These are phyloP conservation scores for Conus canariensis DNA, from an alignment of 2,888 invertebrate genomes.

Conservation along the genomic window DNA sequence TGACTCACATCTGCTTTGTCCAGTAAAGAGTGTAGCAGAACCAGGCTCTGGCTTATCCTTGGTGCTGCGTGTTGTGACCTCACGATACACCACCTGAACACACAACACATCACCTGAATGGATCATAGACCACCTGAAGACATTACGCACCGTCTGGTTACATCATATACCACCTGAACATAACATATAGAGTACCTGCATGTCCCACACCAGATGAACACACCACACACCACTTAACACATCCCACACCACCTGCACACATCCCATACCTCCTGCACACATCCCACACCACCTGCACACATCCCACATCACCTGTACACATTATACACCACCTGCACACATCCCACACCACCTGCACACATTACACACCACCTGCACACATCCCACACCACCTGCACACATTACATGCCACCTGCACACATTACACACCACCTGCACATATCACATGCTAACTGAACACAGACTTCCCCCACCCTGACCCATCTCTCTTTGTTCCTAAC, in stretches of 20 bases:
- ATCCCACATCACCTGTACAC: neutral
- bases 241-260: neutral
- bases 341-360: neutral
- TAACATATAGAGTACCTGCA: neutral
- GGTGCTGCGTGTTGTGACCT: conserved; percentile 47
- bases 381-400: neutral
- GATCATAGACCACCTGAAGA: neutral
- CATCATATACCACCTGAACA: neutral
- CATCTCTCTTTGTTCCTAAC: no score
- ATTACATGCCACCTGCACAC: neutral
- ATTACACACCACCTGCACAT: neutral
- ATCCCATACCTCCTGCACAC: neutral
- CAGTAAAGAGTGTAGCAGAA: conserved; percentile 68
- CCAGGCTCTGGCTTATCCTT: conserved; percentile 45
- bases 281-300: neutral
- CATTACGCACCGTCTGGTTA: neutral
- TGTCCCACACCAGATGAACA: neutral
- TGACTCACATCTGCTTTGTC: conserved; percentile 75
- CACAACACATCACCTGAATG: neutral
- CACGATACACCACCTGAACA: conserved; percentile 72
- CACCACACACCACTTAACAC: neutral
- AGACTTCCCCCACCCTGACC: no score
- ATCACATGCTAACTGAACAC: no score
- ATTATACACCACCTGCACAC: no score
- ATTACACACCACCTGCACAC: neutral